These are phyloP conservation scores for Menidia beryllina DNA, from an alignment of 2,113 vertebrate genomes.

Conservation along the genomic window DNA sequence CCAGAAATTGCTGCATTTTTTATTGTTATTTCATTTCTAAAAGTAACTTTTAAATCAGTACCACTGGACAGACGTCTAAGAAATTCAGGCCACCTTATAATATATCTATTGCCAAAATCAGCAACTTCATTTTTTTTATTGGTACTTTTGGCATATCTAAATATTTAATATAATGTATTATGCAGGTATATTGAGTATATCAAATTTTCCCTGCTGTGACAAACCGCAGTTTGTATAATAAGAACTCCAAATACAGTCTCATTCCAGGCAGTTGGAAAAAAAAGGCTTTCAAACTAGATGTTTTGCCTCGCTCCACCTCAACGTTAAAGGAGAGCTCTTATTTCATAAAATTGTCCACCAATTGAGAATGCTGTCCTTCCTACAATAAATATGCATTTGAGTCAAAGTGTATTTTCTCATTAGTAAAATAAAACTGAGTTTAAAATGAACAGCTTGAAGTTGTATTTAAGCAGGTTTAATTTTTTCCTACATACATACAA, in stretches of 20 bases:
- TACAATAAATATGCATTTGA: conserved; percentile 54
- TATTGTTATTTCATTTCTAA: no score
- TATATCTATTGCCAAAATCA: conserved; percentile 35
- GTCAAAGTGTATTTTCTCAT: conserved; percentile 68
- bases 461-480: conserved; percentile 71
- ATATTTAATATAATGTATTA: neutral
- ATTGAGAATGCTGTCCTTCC: conserved; percentile 28
- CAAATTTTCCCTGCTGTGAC: conserved; percentile 6
- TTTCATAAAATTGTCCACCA: conserved; percentile 38
- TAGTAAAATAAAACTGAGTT: conserved; percentile 74
- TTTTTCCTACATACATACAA: conserved; percentile 32
- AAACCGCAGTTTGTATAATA: conserved; percentile 1
- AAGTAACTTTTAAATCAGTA: no score
- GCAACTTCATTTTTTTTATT: conserved; percentile 16
- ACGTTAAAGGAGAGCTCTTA: conserved; percentile 17
- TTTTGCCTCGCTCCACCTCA: neutral
- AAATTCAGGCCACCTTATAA: conserved; percentile 43
- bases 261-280: conserved; percentile 27
- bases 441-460: conserved; percentile 62
- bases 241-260: neutral
- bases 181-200: neutral
- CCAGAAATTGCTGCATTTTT: no score
- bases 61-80: conserved; percentile 35
- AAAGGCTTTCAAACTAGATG: neutral
- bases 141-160: conserved; percentile 9